Conservation (phyloP, 1,140 invertebrate species). For the Sesamia nonagrioides region DNA sequence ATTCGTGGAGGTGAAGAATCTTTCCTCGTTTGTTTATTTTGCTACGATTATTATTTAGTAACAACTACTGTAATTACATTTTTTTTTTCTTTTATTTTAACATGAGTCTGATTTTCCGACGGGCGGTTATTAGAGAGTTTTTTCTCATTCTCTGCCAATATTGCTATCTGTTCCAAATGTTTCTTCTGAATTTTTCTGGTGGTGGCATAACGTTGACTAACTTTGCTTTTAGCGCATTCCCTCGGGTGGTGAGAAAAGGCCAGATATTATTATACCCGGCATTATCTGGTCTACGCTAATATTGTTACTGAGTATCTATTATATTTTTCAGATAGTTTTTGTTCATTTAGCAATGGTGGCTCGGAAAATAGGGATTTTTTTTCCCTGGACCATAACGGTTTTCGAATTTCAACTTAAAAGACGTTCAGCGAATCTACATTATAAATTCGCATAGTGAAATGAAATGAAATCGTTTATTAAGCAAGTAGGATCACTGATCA, state of each 20-base stretch:
- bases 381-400: too few species aligned
- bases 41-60: too few species aligned
- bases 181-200: not conserved
- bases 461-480: too few species aligned
- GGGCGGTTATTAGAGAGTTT: not conserved
- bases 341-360: not conserved
- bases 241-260: not conserved
- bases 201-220: not conserved
- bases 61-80: not conserved
- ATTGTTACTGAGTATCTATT: constrained; percentile 1
- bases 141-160: not conserved
- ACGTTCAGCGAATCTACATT: too few species aligned
- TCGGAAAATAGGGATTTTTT: too few species aligned
- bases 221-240: constrained; percentile 42
- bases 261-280: constrained; percentile 3
- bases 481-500: too few species aligned
- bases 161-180: not conserved
- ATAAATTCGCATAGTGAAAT: too few species aligned
- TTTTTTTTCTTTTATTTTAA: not conserved
- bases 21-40: not conserved
- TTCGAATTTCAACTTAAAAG: too few species aligned
- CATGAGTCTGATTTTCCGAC: too few species aligned
- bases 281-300: constrained; percentile 17
- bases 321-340: not conserved
- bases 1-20: not conserved